phyloP scores from a whole-genome alignment of 2,888 invertebrate genomes.

The Cylindroiulus punctatus region DNA sequence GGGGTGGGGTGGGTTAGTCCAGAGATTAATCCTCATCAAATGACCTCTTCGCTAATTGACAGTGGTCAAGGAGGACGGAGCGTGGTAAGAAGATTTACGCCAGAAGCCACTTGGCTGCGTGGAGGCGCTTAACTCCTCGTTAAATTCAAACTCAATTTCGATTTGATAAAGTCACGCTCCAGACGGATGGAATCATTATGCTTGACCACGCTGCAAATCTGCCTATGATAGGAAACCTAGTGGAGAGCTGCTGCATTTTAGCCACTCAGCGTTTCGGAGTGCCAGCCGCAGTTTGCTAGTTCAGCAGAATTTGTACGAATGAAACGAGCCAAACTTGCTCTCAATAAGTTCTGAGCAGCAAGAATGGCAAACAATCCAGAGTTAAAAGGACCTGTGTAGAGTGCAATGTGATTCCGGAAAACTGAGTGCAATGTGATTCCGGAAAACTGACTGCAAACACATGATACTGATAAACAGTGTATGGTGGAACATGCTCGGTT shows the following conservation, averaged over 20 bases:
- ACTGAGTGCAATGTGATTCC: too few relatives aligned
- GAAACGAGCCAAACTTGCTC: too few relatives aligned
- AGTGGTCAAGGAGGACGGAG: constrained; percentile 12
- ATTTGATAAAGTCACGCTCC: constrained; percentile 3
- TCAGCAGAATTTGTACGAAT: too few relatives aligned
- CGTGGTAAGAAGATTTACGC: constrained; percentile 49
- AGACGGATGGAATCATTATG: constrained; percentile 21
- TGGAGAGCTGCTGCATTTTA: not conserved
- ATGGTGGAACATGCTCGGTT: too few relatives aligned
- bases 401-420: too few relatives aligned
- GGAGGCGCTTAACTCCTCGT: constrained; percentile 21
- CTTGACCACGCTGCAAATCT: constrained; percentile 21
- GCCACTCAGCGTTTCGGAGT: not conserved
- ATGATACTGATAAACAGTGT: too few relatives aligned
- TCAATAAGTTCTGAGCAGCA: too few relatives aligned
- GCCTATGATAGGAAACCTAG: not conserved
- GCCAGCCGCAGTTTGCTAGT: too few relatives aligned
- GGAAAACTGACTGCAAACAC: too few relatives aligned
- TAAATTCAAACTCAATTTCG: constrained; percentile 27
- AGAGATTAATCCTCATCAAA: constrained; percentile 51
- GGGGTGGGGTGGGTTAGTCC: not conserved
- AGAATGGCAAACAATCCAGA: too few relatives aligned
- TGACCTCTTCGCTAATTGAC: constrained; percentile 49
- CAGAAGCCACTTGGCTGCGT: not conserved
- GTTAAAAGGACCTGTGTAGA: too few relatives aligned